phyloP scores from a whole-genome alignment of 2,888 invertebrate genomes.

The Apodemia zela region DNA sequence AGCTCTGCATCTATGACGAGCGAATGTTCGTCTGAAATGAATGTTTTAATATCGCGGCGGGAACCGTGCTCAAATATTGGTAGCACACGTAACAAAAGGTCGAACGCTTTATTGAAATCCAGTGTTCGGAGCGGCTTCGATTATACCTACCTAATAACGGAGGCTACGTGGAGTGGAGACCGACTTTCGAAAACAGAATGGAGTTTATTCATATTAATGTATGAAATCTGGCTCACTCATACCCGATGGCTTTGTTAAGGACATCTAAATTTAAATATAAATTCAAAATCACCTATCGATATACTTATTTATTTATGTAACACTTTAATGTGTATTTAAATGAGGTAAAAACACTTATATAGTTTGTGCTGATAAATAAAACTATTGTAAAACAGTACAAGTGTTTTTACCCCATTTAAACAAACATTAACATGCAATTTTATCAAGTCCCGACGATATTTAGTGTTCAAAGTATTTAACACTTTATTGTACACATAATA shows the following conservation, averaged over 20 bases:
- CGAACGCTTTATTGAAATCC: slow-evolving; percentile 69
- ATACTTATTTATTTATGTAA: too few species aligned
- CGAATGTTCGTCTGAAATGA: slow-evolving; percentile 55
- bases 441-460: too few species aligned
- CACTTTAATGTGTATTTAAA: too few species aligned
- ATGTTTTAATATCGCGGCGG: slow-evolving; percentile 68
- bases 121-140: slow-evolving; percentile 46
- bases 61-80: slow-evolving; percentile 66
- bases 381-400: too few species aligned
- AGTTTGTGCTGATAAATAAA: too few species aligned
- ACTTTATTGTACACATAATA: neutral
- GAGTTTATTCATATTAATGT: too few species aligned
- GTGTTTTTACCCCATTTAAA: too few species aligned
- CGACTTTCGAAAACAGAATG: slow-evolving; percentile 23
- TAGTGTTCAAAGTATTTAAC: too few species aligned
- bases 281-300: too few species aligned
- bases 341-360: too few species aligned
- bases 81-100: slow-evolving; percentile 72
- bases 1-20: slow-evolving; percentile 31
- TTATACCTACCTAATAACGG: slow-evolving; percentile 73
- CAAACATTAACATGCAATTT: too few species aligned
- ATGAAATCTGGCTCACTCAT: too few species aligned
- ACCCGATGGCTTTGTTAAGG: neutral
- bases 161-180: slow-evolving; percentile 33
- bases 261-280: neutral